phyloP scores from a whole-genome alignment of 2,797 vertebrate genomes.

The Poeciliopsis gracilis region DNA sequence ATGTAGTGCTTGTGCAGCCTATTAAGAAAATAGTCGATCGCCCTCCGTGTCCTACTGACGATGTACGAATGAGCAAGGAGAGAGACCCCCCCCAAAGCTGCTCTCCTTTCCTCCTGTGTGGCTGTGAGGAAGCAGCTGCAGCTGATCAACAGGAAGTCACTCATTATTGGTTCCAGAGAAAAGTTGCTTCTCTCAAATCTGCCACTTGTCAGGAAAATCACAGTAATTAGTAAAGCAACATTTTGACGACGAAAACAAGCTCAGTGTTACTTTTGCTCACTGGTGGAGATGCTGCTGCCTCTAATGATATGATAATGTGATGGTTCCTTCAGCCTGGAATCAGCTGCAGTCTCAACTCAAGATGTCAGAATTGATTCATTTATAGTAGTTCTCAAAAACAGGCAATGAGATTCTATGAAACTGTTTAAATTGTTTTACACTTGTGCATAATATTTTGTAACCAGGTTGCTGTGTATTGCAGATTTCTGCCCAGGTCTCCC shows the following conservation, averaged over 20 bases:
- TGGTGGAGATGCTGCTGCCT: not conserved
- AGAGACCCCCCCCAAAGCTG: not conserved
- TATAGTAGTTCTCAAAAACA: too few relatives aligned
- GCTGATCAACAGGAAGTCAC: slow-evolving; percentile 30
- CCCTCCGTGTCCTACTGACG: not conserved
- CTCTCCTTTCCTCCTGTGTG: not conserved
- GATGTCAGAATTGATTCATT: too few relatives aligned
- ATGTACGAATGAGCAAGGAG: not conserved
- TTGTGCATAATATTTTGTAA: too few relatives aligned
- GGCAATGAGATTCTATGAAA: too few relatives aligned
- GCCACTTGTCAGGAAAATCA: slow-evolving; percentile 7
- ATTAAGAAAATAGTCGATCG: not conserved
- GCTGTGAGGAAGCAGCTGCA: slow-evolving; percentile 14
- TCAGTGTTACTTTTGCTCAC: not conserved
- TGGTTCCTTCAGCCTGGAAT: too few relatives aligned
- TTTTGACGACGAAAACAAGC: not conserved
- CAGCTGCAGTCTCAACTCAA: too few relatives aligned
- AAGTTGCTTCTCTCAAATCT: slow-evolving; percentile 8
- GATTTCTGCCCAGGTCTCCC: too few relatives aligned
- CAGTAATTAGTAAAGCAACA: not conserved
- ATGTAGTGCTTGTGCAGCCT: not conserved
- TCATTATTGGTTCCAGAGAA: slow-evolving; percentile 17
- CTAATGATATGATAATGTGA: not conserved
- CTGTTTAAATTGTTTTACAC: too few relatives aligned
- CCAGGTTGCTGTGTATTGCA: too few relatives aligned